Percentiles rank a stretch among this genome's conserved stretches.
These are phyloP conservation scores for Dromius quadrimaculatus DNA, from an alignment of 2,888 invertebrate species.

Conservation along the genomic window DNA sequence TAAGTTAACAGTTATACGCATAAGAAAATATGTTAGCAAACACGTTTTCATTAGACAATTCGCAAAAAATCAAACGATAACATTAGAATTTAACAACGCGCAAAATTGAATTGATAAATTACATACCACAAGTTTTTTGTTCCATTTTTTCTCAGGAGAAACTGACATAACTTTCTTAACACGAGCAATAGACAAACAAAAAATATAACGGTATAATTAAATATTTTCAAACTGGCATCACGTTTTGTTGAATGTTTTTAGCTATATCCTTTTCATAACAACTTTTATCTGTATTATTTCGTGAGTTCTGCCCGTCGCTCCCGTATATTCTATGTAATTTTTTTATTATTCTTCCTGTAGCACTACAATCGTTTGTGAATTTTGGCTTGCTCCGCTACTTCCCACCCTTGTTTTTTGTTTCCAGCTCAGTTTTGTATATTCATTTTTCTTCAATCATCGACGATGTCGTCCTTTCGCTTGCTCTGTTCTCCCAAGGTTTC, in stretches of 20 bases:
- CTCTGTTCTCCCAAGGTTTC: too few relatives aligned
- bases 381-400: too few relatives aligned
- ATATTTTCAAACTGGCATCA: slow-evolving; percentile 1
- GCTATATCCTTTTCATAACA: too few relatives aligned
- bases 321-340: too few relatives aligned
- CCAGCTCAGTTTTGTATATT: too few relatives aligned
- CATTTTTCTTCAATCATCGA: too few relatives aligned
- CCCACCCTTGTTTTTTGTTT: too few relatives aligned
- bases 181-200: slow-evolving; percentile 22
- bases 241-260: slow-evolving; percentile 31
- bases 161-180: slow-evolving; percentile 38
- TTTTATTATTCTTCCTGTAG: too few relatives aligned
- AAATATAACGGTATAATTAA: slow-evolving; percentile 38
- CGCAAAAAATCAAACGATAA: slow-evolving; percentile 27
- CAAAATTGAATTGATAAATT: slow-evolving; percentile 38
- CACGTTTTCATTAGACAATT: slow-evolving; percentile 26
- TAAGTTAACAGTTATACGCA: slow-evolving; percentile 25
- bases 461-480: too few relatives aligned
- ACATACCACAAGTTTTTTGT: slow-evolving; percentile 4
- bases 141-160: slow-evolving; percentile 7
- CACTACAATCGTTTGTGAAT: too few relatives aligned
- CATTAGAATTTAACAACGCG: slow-evolving; percentile 22
- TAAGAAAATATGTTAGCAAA: slow-evolving; percentile 29
- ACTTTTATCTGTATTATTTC: too few relatives aligned
- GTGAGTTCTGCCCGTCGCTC: too few relatives aligned